Percentiles rank a stretch among this genome's conserved stretches.
phyloP scores from a whole-genome alignment of 1,140 invertebrate genomes.

The Chymomyza costata region DNA sequence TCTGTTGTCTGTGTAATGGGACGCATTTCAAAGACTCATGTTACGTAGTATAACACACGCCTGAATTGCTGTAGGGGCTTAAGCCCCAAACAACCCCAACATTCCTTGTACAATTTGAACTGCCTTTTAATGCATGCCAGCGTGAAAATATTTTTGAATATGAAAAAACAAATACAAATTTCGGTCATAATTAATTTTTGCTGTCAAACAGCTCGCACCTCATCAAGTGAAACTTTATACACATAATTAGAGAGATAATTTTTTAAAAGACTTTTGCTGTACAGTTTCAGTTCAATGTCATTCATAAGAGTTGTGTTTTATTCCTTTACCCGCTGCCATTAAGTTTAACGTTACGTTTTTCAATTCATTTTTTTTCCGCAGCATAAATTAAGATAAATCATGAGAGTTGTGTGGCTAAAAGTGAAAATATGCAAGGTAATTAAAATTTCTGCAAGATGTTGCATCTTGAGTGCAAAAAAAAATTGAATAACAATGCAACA shows the following conservation, averaged over 20 bases:
- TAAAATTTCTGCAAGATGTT: slow-evolving; percentile 27
- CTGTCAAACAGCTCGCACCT: slow-evolving; percentile 31
- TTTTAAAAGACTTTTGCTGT: slow-evolving; percentile 29
- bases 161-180: slow-evolving; percentile 24
- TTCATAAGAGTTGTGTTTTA: no score
- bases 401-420: slow-evolving; percentile 33
- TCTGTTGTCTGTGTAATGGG: no score
- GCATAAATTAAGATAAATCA: slow-evolving; percentile 60
- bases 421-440: slow-evolving; percentile 50
- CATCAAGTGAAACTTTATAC: slow-evolving; percentile 51
- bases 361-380: slow-evolving; percentile 27
- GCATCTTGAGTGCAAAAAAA: no score
- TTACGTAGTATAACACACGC: no score
- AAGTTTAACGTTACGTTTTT: slow-evolving; percentile 58
- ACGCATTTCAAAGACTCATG: no score
- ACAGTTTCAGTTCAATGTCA: no score
- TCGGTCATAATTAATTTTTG: slow-evolving; percentile 49
- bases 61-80: no score
- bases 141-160: no score
- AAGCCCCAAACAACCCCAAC: no score
- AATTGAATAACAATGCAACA: slow-evolving; percentile 8
- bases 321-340: neutral
- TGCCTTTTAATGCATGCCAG: no score
- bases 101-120: no score
- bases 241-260: slow-evolving; percentile 70